Evolutionary conservation across 1,140 invertebrate species (phyloP).

Genomic region (Kradibia gibbosae): DNA sequence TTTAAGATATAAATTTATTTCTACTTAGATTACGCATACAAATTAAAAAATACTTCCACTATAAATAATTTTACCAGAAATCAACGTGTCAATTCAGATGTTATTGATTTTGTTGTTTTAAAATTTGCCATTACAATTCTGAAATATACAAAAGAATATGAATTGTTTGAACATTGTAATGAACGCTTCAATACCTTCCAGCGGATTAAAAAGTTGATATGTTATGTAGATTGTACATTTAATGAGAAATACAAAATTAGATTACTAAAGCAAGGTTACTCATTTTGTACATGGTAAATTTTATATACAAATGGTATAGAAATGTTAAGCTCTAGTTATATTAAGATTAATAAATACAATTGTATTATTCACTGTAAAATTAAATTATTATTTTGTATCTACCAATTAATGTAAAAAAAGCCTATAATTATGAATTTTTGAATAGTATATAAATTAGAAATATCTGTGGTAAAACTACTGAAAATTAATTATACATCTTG

Average conservation of each 20-base stretch:
- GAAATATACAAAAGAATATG: not conserved
- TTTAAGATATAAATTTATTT: too few species aligned
- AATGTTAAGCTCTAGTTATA: not conserved
- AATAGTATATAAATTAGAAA: too few species aligned
- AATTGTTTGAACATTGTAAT: not conserved
- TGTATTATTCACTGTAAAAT: not conserved
- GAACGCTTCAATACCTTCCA: not conserved
- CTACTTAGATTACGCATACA: not conserved
- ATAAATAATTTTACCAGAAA: not conserved
- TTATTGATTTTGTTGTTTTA: not conserved
- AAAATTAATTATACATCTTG: too few species aligned
- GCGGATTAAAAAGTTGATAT: not conserved
- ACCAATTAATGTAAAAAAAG: not conserved
- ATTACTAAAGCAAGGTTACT: not conserved
- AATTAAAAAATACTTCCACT: not conserved
- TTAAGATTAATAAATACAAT: not conserved
- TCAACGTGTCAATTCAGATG: not conserved
- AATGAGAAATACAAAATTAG: constrained; percentile 13
- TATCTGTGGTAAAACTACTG: too few species aligned
- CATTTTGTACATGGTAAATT: not conserved
- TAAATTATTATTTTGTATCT: not conserved
- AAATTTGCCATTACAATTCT: not conserved
- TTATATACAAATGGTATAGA: not conserved
- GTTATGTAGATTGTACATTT: not conserved
- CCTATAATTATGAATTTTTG: too few species aligned